Conservation (phyloP, 2,888 invertebrate species). For the Hirtodrosophila trivittata region DNA sequence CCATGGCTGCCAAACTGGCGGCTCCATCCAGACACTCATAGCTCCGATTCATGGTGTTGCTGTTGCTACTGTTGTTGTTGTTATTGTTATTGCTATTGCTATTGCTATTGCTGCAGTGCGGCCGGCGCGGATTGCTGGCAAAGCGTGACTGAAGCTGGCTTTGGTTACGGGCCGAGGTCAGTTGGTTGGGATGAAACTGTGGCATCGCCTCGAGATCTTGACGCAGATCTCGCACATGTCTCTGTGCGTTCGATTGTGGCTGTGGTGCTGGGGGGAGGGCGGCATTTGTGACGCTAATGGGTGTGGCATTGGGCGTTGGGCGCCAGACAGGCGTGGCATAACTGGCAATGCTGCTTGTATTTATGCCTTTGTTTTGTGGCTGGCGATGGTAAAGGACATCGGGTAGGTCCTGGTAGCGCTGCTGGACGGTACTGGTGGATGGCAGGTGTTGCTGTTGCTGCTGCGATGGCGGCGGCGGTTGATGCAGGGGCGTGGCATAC, state of each 20-base stretch:
- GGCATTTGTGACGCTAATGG: constrained; percentile 19
- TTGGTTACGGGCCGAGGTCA: constrained; percentile 55
- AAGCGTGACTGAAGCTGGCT: constrained; percentile 60
- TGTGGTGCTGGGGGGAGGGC: constrained; percentile 17
- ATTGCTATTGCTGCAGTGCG: constrained; percentile 11
- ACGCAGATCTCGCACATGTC: constrained; percentile 77
- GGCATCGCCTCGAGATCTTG: constrained; percentile 79
- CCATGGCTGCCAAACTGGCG: constrained; percentile 65
- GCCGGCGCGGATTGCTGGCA: constrained; percentile 21
- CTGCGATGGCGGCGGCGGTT: constrained; percentile 9
- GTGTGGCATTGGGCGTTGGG: constrained; percentile 41
- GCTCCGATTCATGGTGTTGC: constrained; percentile 29
- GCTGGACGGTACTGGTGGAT: constrained; percentile 33
- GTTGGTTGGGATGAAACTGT: constrained; percentile 69
- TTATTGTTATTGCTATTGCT: neutral
- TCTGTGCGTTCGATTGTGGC: constrained; percentile 45
- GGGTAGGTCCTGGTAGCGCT: constrained; percentile 32
- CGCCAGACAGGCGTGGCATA: constrained; percentile 60
- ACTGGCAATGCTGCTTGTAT: constrained; percentile 14
- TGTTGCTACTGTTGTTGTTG: constrained; percentile 16
- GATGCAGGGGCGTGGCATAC: constrained; percentile 49
- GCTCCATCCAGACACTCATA: constrained; percentile 59
- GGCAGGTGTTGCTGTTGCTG: constrained; percentile 19
- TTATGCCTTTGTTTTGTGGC: constrained; percentile 18
- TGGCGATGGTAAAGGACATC: constrained; percentile 32